Evolutionary conservation across 2,888 invertebrate species (phyloP).

Genomic region (Germaria angustata): DNA sequence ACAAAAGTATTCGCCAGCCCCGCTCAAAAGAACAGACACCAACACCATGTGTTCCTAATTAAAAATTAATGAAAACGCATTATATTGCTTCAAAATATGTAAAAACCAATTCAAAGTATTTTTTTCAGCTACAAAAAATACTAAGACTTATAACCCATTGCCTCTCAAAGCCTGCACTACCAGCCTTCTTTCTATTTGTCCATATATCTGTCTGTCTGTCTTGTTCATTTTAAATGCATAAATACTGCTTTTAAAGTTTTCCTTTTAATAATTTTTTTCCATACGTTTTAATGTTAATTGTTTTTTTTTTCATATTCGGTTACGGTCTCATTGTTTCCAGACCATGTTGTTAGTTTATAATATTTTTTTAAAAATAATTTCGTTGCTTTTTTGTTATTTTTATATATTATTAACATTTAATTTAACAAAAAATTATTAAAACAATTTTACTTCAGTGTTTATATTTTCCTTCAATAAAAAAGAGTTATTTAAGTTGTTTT

Average conservation of each 20-base stretch:
- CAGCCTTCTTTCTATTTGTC: neutral
- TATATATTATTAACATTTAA: conserved; percentile 4
- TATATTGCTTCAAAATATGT: conserved; percentile 9
- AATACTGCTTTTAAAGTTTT: conserved; percentile 15
- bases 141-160: neutral
- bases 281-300: neutral
- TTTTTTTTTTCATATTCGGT: conserved; percentile 21
- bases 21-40: neutral
- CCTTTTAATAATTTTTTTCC: neutral
- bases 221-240: neutral
- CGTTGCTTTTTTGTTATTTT: neutral
- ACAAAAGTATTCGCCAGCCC: conserved; percentile 20
- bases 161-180: neutral
- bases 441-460: neutral
- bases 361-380: conserved; percentile 6
- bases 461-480: neutral
- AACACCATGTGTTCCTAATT: neutral
- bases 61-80: neutral
- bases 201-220: neutral
- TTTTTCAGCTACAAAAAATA: neutral
- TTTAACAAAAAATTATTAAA: neutral
- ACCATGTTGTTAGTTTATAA: conserved; percentile 5
- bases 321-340: conserved; percentile 55
- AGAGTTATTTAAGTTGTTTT: conserved; percentile 1
- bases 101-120: conserved; percentile 1